A percentile compares a stretch with the other conserved stretches of the same genome.
Conservation (phyloP, 2,797 vertebrate species). For the Borostomias antarcticus region DNA sequence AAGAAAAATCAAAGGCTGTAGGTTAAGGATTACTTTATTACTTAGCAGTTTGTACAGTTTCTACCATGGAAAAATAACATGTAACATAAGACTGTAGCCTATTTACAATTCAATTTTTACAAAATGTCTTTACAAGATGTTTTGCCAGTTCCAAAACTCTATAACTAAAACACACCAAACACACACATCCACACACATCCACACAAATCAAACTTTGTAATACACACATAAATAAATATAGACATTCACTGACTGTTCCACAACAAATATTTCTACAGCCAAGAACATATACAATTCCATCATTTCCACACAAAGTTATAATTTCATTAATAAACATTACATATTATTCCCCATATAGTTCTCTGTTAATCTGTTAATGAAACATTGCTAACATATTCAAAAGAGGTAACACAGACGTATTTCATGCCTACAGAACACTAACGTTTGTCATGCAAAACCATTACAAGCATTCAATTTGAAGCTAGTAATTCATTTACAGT, state of each 20-base stretch:
- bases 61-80: slow-evolving; percentile 87
- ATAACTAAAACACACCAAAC: slow-evolving; percentile 72
- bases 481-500: slow-evolving; percentile 79
- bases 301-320: slow-evolving; percentile 77
- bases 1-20: slow-evolving; percentile 51
- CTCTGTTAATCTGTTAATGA: slow-evolving; percentile 85
- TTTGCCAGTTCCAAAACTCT: slow-evolving; percentile 73
- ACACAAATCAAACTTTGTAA: slow-evolving; percentile 78
- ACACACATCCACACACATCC: slow-evolving; percentile 76
- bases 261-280: slow-evolving; percentile 85
- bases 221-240: slow-evolving; percentile 97
- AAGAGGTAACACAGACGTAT: slow-evolving; percentile 78
- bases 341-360: slow-evolving; percentile 81
- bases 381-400: slow-evolving; percentile 83
- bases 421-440: slow-evolving; percentile 83
- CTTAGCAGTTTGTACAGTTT: slow-evolving; percentile 91
- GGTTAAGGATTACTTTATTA: slow-evolving; percentile 89
- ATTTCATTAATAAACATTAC: slow-evolving; percentile 82
- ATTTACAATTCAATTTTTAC: slow-evolving; percentile 95
- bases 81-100: slow-evolving; percentile 85
- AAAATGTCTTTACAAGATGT: slow-evolving; percentile 89
- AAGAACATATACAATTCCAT: slow-evolving; percentile 79
- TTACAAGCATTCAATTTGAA: slow-evolving; percentile 75
- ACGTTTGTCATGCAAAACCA: slow-evolving; percentile 85
- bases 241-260: slow-evolving; percentile 83